phyloP scores from a whole-genome alignment of 2,113 vertebrate species.

The Nothocercus julius region DNA sequence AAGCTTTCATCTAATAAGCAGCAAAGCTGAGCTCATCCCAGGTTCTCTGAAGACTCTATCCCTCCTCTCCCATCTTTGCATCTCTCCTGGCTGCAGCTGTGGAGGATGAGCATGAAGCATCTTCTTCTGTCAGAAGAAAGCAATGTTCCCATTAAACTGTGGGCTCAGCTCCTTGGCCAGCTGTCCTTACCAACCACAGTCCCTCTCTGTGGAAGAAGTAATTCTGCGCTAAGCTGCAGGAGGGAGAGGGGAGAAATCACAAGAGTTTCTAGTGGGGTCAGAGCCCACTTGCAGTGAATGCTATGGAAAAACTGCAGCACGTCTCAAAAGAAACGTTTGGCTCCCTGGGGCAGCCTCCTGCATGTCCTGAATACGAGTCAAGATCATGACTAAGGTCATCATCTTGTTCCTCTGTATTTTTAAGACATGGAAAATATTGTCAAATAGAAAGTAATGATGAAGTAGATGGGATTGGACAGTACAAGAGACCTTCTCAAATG shows the following conservation, averaged over 20 bases:
- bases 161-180: not conserved
- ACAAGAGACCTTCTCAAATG: not conserved
- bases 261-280: not conserved
- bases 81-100: not conserved
- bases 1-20: rapidly evolving
- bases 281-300: not conserved
- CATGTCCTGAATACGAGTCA: not conserved
- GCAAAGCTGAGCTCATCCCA: not conserved
- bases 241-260: not conserved
- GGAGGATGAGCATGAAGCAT: not conserved
- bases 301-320: not conserved
- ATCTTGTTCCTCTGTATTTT: not conserved
- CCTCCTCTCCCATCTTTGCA: not conserved
- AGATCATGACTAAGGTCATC: not conserved
- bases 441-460: not conserved
- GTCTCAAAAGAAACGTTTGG: not conserved
- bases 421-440: not conserved
- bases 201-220: not conserved
- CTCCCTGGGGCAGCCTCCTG: not conserved
- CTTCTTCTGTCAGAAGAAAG: not conserved
- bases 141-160: not conserved
- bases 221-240: not conserved
- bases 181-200: not conserved
- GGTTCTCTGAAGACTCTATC: not conserved
- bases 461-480: not conserved